A percentile compares a stretch with the other conserved stretches of the same genome.
Evolutionary conservation across 2,797 vertebrate genomes (phyloP).

Genomic region (Taenioides sp.): DNA sequence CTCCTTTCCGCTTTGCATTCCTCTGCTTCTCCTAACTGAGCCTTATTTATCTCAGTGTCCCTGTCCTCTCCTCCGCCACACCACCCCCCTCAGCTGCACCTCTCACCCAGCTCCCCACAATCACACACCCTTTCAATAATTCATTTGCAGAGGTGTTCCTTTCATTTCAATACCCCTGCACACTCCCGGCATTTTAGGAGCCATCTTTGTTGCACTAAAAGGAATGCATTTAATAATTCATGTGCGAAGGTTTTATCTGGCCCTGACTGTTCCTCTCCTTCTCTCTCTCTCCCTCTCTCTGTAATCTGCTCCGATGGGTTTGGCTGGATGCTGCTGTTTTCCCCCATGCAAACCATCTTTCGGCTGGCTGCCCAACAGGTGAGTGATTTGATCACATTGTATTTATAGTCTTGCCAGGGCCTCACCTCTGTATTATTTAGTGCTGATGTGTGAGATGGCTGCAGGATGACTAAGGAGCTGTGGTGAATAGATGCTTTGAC

Average conservation of each 20-base stretch:
- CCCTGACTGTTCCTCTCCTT: constrained; percentile 37
- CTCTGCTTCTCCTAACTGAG: constrained; percentile 16
- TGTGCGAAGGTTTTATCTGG: constrained; percentile 35
- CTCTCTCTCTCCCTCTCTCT: background rate
- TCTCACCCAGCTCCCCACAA: constrained; percentile 23
- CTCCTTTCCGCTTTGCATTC: constrained; percentile 47
- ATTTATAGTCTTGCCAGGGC: constrained; percentile 34
- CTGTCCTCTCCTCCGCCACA: constrained; percentile 12
- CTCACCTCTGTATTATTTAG: constrained; percentile 42
- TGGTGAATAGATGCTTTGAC: constrained; percentile 24
- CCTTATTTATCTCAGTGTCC: constrained; percentile 48
- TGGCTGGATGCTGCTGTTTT: constrained; percentile 25
- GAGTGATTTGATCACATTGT: constrained; percentile 58
- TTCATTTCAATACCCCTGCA: constrained; percentile 55
- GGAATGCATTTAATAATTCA: constrained; percentile 64
- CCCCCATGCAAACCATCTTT: constrained; percentile 29
- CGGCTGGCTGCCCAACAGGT: constrained; percentile 58
- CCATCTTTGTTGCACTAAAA: constrained; percentile 44
- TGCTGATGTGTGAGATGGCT: constrained; percentile 13
- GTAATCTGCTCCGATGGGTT: constrained; percentile 31
- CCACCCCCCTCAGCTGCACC: constrained; percentile 4
- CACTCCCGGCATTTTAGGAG: constrained; percentile 53
- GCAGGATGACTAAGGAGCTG: constrained; percentile 18
- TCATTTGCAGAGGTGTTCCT: constrained; percentile 54
- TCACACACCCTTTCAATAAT: constrained; percentile 56